Evolutionary conservation across 2,797 vertebrate species (phyloP).

Genomic region (Bovichtus diacanthus): DNA sequence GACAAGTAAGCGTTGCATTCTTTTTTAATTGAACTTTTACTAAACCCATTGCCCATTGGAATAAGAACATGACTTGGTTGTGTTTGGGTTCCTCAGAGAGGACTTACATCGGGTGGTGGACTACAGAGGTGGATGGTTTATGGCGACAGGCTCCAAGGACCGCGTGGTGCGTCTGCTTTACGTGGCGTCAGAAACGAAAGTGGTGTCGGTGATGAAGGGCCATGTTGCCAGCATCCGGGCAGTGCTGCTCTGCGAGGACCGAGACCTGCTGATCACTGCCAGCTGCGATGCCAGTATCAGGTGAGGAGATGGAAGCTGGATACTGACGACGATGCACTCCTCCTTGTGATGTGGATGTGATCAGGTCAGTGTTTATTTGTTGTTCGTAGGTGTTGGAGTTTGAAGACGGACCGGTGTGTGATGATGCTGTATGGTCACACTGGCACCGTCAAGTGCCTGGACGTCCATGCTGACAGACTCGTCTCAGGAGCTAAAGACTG

Average conservation of each 20-base stretch:
- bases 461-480: slow-evolving; percentile 80
- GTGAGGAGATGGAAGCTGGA: slow-evolving; percentile 65
- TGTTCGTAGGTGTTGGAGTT: slow-evolving; percentile 88
- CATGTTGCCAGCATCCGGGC: slow-evolving; percentile 83
- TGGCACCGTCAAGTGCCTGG: slow-evolving; percentile 87
- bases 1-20: slow-evolving; percentile 73
- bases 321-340: neutral
- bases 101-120: slow-evolving; percentile 86
- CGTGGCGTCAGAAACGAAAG: slow-evolving; percentile 55
- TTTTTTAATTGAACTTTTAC: neutral
- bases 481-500: slow-evolving; percentile 90
- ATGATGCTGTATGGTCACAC: slow-evolving; percentile 87
- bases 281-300: slow-evolving; percentile 90
- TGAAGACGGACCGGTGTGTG: slow-evolving; percentile 83
- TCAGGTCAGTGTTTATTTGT: neutral
- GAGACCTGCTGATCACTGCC: slow-evolving; percentile 84
- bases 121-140: slow-evolving; percentile 82
- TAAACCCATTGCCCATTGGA: neutral
- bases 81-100: slow-evolving; percentile 71
- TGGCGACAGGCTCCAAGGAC: slow-evolving; percentile 85
- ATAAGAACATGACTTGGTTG: neutral
- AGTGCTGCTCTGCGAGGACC: slow-evolving; percentile 84
- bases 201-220: slow-evolving; percentile 74
- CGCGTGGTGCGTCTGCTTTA: slow-evolving; percentile 80
- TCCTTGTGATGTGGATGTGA: neutral